Evolutionary conservation across 2,797 vertebrate species (phyloP).

Genomic region (Cuculus canorus): DNA sequence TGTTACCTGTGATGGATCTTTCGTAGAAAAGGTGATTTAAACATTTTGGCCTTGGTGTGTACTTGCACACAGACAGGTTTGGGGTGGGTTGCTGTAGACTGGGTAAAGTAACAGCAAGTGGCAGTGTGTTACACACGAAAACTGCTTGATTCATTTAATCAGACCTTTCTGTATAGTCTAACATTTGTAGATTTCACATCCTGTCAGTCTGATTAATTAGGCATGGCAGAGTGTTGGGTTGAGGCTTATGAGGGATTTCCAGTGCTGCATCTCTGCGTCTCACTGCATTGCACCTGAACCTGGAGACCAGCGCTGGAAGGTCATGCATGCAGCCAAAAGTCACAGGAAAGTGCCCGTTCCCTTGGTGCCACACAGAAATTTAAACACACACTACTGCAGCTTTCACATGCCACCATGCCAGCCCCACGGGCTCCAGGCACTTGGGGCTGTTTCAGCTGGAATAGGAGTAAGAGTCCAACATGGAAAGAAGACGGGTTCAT

Average conservation of each 20-base stretch:
- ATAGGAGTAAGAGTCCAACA: not conserved
- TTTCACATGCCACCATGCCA: accelerated
- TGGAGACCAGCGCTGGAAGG: not conserved
- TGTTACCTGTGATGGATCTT: not conserved
- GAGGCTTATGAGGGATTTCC: not conserved
- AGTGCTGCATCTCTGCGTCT: accelerated
- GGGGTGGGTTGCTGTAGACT: not conserved
- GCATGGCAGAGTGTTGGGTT: not conserved
- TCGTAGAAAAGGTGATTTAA: not conserved
- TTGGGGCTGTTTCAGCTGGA: not conserved
- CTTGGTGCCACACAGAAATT: accelerated
- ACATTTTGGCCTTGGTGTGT: not conserved
- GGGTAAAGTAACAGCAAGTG: not conserved
- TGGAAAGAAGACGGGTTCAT: not conserved
- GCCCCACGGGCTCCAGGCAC: not conserved
- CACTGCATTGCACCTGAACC: not conserved
- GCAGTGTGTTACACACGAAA: not conserved
- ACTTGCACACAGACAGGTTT: not conserved
- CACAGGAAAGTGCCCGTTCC: accelerated
- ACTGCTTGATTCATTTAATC: not conserved
- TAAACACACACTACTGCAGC: not conserved
- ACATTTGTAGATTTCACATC: not conserved
- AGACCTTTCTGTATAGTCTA: not conserved
- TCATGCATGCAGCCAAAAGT: not conserved
- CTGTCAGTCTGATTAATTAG: not conserved